phyloP scores from a whole-genome alignment of 2,888 invertebrate species.

The Selenia dentaria region DNA sequence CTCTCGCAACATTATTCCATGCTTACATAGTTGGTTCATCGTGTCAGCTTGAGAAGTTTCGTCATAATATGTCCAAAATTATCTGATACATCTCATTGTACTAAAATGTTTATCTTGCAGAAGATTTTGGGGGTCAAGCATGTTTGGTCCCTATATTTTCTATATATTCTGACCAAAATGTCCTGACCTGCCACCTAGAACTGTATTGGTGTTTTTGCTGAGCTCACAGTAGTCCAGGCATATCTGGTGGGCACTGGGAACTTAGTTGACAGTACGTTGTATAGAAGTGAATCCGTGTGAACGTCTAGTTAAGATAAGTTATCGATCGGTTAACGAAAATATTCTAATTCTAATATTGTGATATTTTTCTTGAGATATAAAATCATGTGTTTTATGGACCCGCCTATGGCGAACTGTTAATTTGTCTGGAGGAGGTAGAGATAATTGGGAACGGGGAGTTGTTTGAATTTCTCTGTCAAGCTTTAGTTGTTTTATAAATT shows the following conservation, averaged over 20 bases:
- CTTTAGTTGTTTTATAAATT: too few relatives aligned
- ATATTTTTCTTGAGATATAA: slow-evolving; percentile 5
- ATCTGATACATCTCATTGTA: slow-evolving; percentile 23
- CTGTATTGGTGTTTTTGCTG: neutral
- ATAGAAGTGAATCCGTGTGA: slow-evolving; percentile 25
- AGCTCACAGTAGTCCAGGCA: neutral
- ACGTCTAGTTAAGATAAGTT: slow-evolving; percentile 32
- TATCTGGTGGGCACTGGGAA: slow-evolving; percentile 16
- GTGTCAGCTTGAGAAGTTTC: slow-evolving; percentile 43
- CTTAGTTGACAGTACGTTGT: slow-evolving; percentile 12
- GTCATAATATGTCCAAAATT: slow-evolving; percentile 39
- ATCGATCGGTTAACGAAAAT: slow-evolving; percentile 34
- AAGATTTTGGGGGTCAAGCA: slow-evolving; percentile 1
- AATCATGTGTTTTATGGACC: too few relatives aligned
- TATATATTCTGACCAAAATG: neutral
- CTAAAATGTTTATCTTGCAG: neutral
- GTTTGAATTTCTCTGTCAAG: too few relatives aligned
- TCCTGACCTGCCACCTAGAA: neutral
- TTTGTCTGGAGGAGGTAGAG: too few relatives aligned
- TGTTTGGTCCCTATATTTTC: slow-evolving; percentile 1
- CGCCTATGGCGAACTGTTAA: too few relatives aligned
- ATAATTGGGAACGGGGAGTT: too few relatives aligned
- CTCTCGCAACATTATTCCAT: slow-evolving; percentile 14
- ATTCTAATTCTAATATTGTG: slow-evolving; percentile 8
- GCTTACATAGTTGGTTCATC: slow-evolving; percentile 37